A percentile compares a stretch with the other conserved stretches of the same genome.
phyloP scores from a whole-genome alignment of 2,113 vertebrate genomes.

The Eolophus roseicapilla region DNA sequence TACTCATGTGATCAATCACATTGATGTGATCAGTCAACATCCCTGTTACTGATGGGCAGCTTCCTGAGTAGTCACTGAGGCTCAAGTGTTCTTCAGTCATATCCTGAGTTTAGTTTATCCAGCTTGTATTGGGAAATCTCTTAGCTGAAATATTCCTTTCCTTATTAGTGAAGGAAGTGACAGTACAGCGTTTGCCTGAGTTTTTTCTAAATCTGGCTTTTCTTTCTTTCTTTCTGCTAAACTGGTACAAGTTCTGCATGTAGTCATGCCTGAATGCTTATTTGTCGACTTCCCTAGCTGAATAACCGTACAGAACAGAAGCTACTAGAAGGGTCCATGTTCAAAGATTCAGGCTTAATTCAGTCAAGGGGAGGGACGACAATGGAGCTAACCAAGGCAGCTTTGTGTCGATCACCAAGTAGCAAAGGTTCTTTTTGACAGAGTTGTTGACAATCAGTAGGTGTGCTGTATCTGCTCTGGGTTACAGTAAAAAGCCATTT shows the following conservation, averaged over 20 bases:
- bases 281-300: neutral
- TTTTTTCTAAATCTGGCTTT: neutral
- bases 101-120: slow-evolving; percentile 39
- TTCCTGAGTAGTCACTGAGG: neutral
- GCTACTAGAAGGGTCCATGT: neutral
- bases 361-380: neutral
- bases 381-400: neutral
- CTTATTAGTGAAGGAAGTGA: neutral
- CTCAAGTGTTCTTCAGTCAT: slow-evolving; percentile 24
- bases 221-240: neutral
- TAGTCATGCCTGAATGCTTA: neutral
- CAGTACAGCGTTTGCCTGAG: neutral
- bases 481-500: neutral
- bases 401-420: neutral
- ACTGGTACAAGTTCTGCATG: neutral
- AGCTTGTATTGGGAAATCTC: neutral
- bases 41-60: neutral
- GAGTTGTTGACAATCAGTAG: neutral
- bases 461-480: neutral
- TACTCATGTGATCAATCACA: neutral
- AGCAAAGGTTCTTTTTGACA: neutral
- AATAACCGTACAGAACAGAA: neutral
- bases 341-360: neutral
- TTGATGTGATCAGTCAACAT: neutral
- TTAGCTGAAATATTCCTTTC: neutral